These are phyloP conservation scores for Hestina assimilis DNA, from an alignment of 1,140 invertebrate species.

Conservation along the genomic window DNA sequence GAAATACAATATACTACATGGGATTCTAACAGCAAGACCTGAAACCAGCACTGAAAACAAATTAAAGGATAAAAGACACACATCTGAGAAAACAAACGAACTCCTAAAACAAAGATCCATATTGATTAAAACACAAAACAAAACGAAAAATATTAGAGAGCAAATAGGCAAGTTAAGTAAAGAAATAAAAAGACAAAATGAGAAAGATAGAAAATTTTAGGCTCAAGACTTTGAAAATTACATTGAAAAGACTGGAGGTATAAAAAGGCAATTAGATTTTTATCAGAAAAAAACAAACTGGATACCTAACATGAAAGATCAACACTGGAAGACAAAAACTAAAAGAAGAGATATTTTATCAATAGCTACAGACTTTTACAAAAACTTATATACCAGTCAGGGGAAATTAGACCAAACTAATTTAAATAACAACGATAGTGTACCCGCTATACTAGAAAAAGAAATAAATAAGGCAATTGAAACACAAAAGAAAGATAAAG, in stretches of 20 bases:
- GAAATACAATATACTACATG: slow-evolving; percentile 4
- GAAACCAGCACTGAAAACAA: neutral
- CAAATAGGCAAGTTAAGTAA: slow-evolving; percentile 1
- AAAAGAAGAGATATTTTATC: slow-evolving; percentile 13
- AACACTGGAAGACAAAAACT: neutral
- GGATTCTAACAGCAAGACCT: neutral
- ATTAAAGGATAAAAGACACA: neutral
- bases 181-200: neutral
- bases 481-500: neutral
- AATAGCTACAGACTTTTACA: slow-evolving; percentile 6
- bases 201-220: slow-evolving; percentile 3
- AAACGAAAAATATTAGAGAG: slow-evolving; percentile 1
- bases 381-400: slow-evolving; percentile 4
- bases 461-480: slow-evolving; percentile 3
- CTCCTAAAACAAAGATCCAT: slow-evolving; percentile 1
- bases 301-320: slow-evolving; percentile 12
- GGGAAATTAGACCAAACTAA: neutral
- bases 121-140: neutral
- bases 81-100: slow-evolving; percentile 1
- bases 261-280: neutral
- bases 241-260: slow-evolving; percentile 2
- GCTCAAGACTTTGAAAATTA: slow-evolving; percentile 5
- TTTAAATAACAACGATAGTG: neutral
- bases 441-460: slow-evolving; percentile 9
- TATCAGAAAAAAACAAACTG: slow-evolving; percentile 3